Conservation (phyloP, 2,113 vertebrate genomes). For the Forbesichthys agassizii region DNA sequence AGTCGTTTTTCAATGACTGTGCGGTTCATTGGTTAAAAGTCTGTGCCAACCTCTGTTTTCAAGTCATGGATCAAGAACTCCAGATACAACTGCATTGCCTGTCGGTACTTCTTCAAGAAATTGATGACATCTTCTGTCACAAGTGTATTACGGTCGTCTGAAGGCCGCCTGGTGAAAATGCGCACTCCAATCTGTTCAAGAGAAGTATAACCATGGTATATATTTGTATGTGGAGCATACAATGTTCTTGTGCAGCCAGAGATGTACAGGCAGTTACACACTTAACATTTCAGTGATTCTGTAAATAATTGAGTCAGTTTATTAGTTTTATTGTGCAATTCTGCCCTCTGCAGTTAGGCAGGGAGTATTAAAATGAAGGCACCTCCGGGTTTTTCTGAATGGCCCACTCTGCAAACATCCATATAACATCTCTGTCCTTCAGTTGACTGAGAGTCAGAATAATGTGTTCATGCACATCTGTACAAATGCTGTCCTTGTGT, state of each 20-base stretch:
- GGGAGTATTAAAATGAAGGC: constrained; percentile 4
- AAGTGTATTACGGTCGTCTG: constrained; percentile 32
- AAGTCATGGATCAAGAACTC: constrained; percentile 65
- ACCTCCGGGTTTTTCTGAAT: constrained; percentile 70
- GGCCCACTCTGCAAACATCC: constrained; percentile 68
- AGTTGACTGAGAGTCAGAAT: constrained; percentile 58
- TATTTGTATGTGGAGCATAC: no score
- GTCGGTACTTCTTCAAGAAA: constrained; percentile 58
- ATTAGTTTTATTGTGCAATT: constrained; percentile 36
- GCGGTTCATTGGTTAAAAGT: constrained; percentile 16
- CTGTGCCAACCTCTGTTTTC: constrained; percentile 58
- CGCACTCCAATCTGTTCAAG: constrained; percentile 59
- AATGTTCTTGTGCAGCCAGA: no score
- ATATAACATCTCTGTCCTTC: constrained; percentile 54
- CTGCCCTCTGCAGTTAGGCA: constrained; percentile 59
- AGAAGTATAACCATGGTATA: neutral
- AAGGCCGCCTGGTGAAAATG: constrained; percentile 63
- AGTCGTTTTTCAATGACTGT: constrained; percentile 24
- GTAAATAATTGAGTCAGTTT: no score
- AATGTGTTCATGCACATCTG: constrained; percentile 59
- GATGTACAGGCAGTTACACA: neutral
- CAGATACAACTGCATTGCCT: constrained; percentile 59
- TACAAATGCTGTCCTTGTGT: constrained; percentile 41
- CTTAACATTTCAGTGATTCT: neutral
- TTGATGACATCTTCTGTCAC: constrained; percentile 45